Base-by-base conservation (phyloP, 2,888 invertebrate genomes). In the Nephrotoma guestfalica region DNA sequence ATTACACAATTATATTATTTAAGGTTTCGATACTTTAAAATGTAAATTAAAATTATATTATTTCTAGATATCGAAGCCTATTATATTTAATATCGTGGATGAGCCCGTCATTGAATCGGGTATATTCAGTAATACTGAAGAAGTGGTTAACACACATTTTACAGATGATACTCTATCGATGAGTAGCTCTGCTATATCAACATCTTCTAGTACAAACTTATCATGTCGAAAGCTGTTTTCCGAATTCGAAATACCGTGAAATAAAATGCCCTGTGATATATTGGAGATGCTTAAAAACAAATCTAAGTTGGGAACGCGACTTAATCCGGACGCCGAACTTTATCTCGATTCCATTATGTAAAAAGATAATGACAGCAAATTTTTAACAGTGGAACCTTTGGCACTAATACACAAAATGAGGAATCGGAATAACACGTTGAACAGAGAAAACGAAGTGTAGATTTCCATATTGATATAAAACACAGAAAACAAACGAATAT, bases 361-460 rank as follows among this genome's bases (percentile, higher is more conserved):
- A 15, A 47, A n/a, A 45, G 42, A 85, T 18, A 6, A 30, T 15
- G n/a, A 84, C n/a, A 86, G 84, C 4, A 86, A 86, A 42, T 40
- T 83, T 57, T 40, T 87, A 18, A 18, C 51, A 2, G 18, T 41
- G 7, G 47, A 43, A n/a, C 87, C 87, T 57, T 30, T 86, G 43
- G 86, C 47, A 40, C 30, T 87, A 11, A 84, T 87, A 18, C 84
- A 51, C 4, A 86, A 41, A 18, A 86, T 87, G 84, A 45, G 86
- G 30, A 87, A 87, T n/a, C 41, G 87, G 30, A 87, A 87, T 41
- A 86, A 86, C 18, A 71, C 45, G 71, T 15, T 87, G 11, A 87
- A 87, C 41, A 43, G 87, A 51, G 30, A 45, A 86, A 87, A 51
- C 18, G 30, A 45, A 87, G 18, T 5, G 41, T 83, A 30, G 45